Percentiles rank a stretch among this genome's conserved stretches.
phyloP scores from a whole-genome alignment of 1,140 invertebrate genomes.

The Rhopalosiphum maidis region DNA sequence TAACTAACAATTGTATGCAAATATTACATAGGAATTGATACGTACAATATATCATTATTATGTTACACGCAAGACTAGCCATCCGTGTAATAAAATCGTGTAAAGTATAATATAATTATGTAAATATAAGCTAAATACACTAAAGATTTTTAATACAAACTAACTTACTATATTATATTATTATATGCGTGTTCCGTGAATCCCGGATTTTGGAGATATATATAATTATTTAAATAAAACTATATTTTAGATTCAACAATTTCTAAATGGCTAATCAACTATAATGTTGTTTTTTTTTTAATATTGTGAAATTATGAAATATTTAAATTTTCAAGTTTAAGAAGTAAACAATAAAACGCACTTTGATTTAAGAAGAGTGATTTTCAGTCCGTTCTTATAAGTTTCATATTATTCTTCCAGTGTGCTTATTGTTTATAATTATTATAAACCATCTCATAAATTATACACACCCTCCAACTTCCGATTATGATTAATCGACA shows the following conservation, averaged over 20 bases:
- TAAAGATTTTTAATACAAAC: neutral
- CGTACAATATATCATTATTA: neutral
- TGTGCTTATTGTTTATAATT: neutral
- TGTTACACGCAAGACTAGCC: neutral
- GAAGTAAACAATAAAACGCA: neutral
- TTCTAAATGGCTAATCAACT: neutral
- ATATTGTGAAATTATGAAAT: neutral
- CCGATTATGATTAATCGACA: neutral
- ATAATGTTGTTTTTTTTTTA: neutral
- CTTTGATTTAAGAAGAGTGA: neutral
- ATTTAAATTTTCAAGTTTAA: neutral
- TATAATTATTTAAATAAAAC: neutral
- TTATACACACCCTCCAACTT: neutral
- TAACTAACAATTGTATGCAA: neutral
- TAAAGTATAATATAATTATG: neutral
- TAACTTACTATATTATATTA: neutral
- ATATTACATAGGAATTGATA: neutral
- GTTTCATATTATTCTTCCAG: neutral
- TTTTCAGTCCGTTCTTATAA: neutral
- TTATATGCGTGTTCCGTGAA: neutral
- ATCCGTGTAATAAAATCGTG: neutral
- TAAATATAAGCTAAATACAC: neutral
- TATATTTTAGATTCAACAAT: neutral
- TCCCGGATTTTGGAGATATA: neutral
- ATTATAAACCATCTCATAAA: neutral